These are phyloP conservation scores for Calliphora vicina DNA, from an alignment of 1,140 invertebrate species.

Conservation along the genomic window DNA sequence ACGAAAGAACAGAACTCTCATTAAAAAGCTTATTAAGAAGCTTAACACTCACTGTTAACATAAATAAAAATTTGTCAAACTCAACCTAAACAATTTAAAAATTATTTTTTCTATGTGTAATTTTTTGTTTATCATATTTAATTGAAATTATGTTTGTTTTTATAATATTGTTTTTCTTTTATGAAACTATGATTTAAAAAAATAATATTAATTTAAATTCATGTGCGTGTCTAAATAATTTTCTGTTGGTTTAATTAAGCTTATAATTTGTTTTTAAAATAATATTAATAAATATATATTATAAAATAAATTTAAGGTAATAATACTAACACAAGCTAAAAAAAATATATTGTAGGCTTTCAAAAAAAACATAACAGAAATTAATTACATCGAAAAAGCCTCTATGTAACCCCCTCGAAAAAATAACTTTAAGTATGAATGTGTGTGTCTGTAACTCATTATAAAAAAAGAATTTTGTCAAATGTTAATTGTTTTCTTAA, in stretches of 20 bases:
- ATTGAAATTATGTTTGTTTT: background rate
- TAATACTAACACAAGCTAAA: slow-evolving; percentile 21
- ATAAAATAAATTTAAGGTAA: background rate
- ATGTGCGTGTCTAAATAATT: slow-evolving; percentile 36
- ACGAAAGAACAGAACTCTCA: too few relatives aligned
- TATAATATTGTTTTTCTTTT: background rate
- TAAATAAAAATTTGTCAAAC: background rate
- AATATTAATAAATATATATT: background rate
- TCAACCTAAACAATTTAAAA: too few relatives aligned
- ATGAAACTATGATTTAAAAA: background rate
- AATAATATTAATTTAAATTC: slow-evolving; percentile 10
- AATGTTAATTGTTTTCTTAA: slow-evolving; percentile 22
- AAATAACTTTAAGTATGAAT: background rate
- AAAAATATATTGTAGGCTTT: background rate
- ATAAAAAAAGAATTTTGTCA: slow-evolving; percentile 4
- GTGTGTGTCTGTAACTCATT: background rate
- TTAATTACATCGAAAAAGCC: too few relatives aligned
- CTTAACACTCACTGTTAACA: background rate
- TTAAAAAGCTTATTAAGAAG: too few relatives aligned
- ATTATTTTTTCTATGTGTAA: too few relatives aligned
- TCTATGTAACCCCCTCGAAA: too few relatives aligned
- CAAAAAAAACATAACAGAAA: background rate
- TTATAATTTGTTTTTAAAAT: background rate
- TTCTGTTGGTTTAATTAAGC: background rate
- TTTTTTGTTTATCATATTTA: too few relatives aligned